Evolutionary conservation across 2,797 vertebrate genomes (phyloP).

Genomic region (Holocentrus rufus): DNA sequence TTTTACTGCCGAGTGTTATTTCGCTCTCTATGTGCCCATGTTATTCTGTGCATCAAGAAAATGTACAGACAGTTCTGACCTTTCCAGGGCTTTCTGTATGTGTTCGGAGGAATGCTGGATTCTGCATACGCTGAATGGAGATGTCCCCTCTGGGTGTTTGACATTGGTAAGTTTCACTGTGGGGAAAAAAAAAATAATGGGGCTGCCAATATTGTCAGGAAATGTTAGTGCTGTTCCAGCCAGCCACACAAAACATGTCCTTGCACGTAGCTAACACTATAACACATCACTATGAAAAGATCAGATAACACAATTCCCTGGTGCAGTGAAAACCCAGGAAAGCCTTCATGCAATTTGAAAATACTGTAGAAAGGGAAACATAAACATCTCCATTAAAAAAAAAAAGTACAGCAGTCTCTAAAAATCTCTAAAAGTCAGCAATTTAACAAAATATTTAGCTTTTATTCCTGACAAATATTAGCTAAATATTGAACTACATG

Average conservation of each 20-base stretch:
- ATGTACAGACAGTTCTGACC: neutral
- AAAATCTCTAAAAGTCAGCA: neutral
- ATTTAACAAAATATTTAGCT: neutral
- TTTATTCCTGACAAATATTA: neutral
- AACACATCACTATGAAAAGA: neutral
- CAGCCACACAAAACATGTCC: neutral
- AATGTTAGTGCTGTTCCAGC: neutral
- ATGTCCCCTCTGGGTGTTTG: slow-evolving; percentile 86
- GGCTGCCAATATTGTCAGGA: neutral
- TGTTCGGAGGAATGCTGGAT: slow-evolving; percentile 89
- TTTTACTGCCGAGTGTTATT: neutral
- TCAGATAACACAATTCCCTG: neutral
- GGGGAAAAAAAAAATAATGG: neutral
- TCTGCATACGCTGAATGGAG: slow-evolving; percentile 80
- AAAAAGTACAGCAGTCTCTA: no score
- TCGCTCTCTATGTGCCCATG: neutral
- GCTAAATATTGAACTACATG: neutral
- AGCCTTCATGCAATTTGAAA: neutral
- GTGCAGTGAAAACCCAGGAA: neutral
- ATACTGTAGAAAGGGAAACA: neutral
- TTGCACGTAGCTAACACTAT: neutral
- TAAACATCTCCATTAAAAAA: neutral
- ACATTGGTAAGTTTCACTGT: slow-evolving; percentile 79
- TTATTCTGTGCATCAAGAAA: neutral
- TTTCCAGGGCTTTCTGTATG: slow-evolving; percentile 82